phyloP scores from a whole-genome alignment of 2,888 invertebrate genomes.

The Pollenia angustigena region DNA sequence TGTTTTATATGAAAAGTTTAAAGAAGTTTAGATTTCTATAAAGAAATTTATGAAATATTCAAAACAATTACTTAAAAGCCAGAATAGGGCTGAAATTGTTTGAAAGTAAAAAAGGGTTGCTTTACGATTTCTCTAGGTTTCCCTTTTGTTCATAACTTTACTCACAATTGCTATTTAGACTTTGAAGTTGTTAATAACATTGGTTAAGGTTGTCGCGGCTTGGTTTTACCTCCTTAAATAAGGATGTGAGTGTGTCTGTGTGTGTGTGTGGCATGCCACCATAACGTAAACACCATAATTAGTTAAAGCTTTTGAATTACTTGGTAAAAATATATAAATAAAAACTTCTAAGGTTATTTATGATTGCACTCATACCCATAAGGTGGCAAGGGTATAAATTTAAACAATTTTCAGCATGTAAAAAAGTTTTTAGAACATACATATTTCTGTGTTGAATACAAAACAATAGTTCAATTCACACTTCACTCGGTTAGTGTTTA shows the following conservation, averaged over 20 bases:
- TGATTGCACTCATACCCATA: conserved; percentile 5
- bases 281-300: conserved; percentile 75
- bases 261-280: conserved; percentile 56
- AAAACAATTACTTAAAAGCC: background rate
- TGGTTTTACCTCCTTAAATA: conserved; percentile 6
- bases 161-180: background rate
- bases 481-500: too few relatives aligned
- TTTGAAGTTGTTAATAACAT: conserved; percentile 34
- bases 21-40: too few relatives aligned
- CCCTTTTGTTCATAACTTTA: background rate
- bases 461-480: too few relatives aligned
- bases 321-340: conserved; percentile 27
- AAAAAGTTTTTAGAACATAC: too few relatives aligned
- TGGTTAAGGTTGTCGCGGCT: conserved; percentile 12
- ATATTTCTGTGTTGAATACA: too few relatives aligned
- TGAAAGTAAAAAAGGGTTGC: conserved; percentile 34
- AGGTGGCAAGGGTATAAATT: background rate
- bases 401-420: too few relatives aligned
- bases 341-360: conserved; percentile 60
- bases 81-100: background rate
- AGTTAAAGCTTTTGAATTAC: conserved; percentile 69
- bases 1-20: background rate
- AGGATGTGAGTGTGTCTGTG: background rate
- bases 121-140: background rate
- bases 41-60: background rate